These are phyloP conservation scores for Ciconia stormi DNA, from an alignment of 2,113 vertebrate species.

Conservation along the genomic window DNA sequence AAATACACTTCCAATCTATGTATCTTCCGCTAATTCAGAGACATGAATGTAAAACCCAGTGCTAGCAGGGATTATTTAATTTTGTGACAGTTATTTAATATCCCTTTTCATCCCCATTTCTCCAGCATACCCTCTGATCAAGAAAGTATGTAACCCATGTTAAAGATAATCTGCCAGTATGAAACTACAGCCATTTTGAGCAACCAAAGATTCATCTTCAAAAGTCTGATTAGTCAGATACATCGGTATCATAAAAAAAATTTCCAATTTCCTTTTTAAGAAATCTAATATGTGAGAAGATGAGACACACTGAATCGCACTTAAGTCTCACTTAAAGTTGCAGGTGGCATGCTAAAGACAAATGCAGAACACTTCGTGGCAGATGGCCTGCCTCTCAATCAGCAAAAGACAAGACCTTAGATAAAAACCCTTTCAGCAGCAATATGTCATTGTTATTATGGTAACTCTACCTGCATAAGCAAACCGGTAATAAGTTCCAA, in stretches of 20 bases:
- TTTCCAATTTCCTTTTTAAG: neutral
- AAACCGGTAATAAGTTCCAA: neutral
- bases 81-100: neutral
- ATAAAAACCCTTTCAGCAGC: neutral
- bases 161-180: neutral
- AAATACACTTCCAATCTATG: neutral
- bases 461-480: neutral
- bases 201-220: neutral
- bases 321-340: neutral
- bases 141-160: neutral
- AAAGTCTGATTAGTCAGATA: neutral
- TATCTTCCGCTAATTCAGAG: neutral
- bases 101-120: neutral
- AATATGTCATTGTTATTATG: neutral
- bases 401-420: neutral
- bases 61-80: neutral
- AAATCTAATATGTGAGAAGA: neutral
- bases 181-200: neutral
- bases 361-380: neutral
- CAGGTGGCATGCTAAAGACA: neutral
- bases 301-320: neutral
- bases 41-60: neutral
- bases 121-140: neutral
- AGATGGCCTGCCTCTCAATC: neutral
- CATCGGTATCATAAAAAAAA: neutral